Conservation (phyloP, 2,797 vertebrate genomes). For the Labeo calbasu region DNA sequence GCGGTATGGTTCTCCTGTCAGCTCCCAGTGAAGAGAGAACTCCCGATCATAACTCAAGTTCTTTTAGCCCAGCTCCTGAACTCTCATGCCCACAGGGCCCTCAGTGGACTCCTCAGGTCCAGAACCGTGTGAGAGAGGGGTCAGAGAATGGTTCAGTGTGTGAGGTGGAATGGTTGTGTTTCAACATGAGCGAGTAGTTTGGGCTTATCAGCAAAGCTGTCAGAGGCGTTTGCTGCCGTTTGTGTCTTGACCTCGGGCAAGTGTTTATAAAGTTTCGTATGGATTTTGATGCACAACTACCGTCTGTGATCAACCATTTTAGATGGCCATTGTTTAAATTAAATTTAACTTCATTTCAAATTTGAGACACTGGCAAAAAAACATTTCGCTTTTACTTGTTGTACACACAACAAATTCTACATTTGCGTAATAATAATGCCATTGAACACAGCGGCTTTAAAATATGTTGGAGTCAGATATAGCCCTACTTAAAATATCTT, state of each 20-base stretch:
- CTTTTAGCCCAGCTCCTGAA: conserved; percentile 63
- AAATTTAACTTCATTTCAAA: conserved; percentile 52
- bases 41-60: conserved; percentile 76
- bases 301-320: conserved; percentile 64
- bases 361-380: conserved; percentile 35
- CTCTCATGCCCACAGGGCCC: conserved; percentile 57
- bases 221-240: conserved; percentile 80
- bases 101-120: conserved; percentile 65
- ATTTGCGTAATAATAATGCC: background rate
- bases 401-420: background rate
- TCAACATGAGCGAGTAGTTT: conserved; percentile 79
- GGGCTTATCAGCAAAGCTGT: conserved; percentile 83
- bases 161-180: conserved; percentile 78
- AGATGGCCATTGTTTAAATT: conserved; percentile 48
- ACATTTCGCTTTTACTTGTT: conserved; percentile 9
- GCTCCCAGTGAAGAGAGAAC: conserved; percentile 52
- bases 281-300: conserved; percentile 75
- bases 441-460: background rate
- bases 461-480: background rate
- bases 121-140: conserved; percentile 77
- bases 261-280: conserved; percentile 77
- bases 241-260: conserved; percentile 73
- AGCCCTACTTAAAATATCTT: background rate
- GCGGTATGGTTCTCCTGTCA: conserved; percentile 54
- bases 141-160: conserved; percentile 81